Evolutionary conservation across 2,113 vertebrate genomes (phyloP).

Genomic region (Chrysochloris asiatica): DNA sequence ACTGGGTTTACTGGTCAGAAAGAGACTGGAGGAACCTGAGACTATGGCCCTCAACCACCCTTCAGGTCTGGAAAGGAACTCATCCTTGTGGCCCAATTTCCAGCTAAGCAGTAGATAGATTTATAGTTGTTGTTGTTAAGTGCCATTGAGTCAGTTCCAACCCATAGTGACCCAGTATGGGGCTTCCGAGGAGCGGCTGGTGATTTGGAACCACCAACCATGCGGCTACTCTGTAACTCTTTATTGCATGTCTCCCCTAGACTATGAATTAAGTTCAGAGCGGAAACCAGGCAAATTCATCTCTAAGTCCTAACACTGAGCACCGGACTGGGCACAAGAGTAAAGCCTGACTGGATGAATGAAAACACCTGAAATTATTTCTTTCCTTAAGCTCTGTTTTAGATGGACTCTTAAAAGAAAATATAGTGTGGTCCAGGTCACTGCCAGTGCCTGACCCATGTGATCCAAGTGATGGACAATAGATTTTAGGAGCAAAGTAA

Average conservation of each 20-base stretch:
- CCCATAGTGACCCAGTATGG: too few relatives aligned
- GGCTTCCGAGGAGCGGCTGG: too few relatives aligned
- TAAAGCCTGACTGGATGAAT: slow-evolving; percentile 34
- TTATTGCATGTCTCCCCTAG: not conserved
- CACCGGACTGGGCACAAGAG: not conserved
- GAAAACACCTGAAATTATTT: slow-evolving; percentile 49
- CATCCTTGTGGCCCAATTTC: too few relatives aligned
- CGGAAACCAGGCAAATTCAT: not conserved
- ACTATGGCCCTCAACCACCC: too few relatives aligned
- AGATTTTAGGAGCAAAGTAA: slow-evolving; percentile 57
- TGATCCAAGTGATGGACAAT: slow-evolving; percentile 64
- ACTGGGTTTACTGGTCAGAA: too few relatives aligned
- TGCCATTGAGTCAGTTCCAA: too few relatives aligned
- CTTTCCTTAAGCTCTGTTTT: slow-evolving; percentile 38
- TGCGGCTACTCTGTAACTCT: too few relatives aligned
- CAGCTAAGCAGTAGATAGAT: too few relatives aligned
- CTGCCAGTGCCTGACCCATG: slow-evolving; percentile 59
- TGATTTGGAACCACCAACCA: too few relatives aligned
- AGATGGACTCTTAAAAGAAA: slow-evolving; percentile 43
- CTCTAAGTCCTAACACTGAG: slow-evolving; percentile 4
- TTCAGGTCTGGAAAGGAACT: too few relatives aligned
- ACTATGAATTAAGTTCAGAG: not conserved
- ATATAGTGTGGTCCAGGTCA: slow-evolving; percentile 52
- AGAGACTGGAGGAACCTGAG: too few relatives aligned
- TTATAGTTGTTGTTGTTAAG: too few relatives aligned